Conservation (phyloP, 2,113 vertebrate species). For the Syngnathus typhle region DNA sequence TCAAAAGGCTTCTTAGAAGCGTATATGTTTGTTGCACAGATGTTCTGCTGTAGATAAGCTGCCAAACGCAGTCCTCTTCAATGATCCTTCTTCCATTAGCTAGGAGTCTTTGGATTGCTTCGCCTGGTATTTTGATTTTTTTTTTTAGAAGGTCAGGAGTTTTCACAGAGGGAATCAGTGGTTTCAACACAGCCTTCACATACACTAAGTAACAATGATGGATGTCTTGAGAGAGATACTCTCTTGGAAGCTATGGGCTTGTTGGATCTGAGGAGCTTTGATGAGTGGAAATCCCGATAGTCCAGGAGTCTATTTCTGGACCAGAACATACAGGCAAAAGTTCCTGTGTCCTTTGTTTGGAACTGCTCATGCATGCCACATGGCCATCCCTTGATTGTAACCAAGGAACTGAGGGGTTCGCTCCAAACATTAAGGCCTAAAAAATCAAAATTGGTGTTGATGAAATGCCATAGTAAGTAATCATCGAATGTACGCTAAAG, state of each 20-base stretch:
- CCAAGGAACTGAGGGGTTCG: background rate
- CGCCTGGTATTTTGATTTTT: background rate
- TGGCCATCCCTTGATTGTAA: conserved; percentile 5
- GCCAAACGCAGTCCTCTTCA: background rate
- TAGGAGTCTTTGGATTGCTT: background rate
- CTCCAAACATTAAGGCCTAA: background rate
- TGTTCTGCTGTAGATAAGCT: background rate
- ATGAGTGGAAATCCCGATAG: background rate
- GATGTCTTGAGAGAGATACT: background rate
- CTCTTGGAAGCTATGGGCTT: background rate
- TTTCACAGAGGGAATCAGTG: background rate
- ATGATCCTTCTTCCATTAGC: background rate
- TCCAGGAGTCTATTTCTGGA: background rate
- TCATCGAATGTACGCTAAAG: background rate
- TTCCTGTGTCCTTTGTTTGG: background rate
- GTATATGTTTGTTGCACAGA: background rate
- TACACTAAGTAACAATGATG: background rate
- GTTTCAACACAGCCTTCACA: background rate
- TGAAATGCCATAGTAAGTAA: too few species aligned
- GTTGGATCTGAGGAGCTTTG: background rate
- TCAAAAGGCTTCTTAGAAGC: background rate
- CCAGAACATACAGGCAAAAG: background rate
- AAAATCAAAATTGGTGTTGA: background rate
- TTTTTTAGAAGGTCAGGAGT: background rate
- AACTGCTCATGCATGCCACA: background rate